A percentile compares a stretch with the other conserved stretches of the same genome.
phyloP scores from a whole-genome alignment of 2,797 vertebrate genomes.

The Peromyscus melanophrys region DNA sequence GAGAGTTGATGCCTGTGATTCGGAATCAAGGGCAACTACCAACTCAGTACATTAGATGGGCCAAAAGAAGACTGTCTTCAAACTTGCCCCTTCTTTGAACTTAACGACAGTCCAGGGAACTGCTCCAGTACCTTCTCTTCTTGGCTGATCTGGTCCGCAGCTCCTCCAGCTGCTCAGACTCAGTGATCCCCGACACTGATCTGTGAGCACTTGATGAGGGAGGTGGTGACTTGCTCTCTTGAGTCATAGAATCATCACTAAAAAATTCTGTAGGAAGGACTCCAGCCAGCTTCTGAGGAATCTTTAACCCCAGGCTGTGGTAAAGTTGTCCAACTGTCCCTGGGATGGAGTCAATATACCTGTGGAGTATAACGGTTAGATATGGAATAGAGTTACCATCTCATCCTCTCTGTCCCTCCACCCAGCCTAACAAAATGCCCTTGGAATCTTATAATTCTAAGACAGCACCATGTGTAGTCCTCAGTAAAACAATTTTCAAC shows the following conservation, averaged over 20 bases:
- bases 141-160: slow-evolving; percentile 93
- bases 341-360: slow-evolving; percentile 93
- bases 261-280: slow-evolving; percentile 96
- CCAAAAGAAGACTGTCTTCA: slow-evolving; percentile 18
- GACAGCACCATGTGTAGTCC: not conserved
- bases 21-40: not conserved
- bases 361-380: slow-evolving; percentile 77
- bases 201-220: slow-evolving; percentile 85
- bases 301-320: slow-evolving; percentile 94
- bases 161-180: slow-evolving; percentile 91
- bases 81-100: not conserved
- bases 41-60: not conserved
- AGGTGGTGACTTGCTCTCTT: slow-evolving; percentile 92
- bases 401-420: not conserved
- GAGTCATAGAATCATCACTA: slow-evolving; percentile 95
- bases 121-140: slow-evolving; percentile 91
- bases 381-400: not conserved
- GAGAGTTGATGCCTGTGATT: not conserved
- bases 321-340: slow-evolving; percentile 94
- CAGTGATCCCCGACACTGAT: slow-evolving; percentile 80
- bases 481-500: not conserved
- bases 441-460: not conserved
- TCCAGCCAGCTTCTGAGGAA: slow-evolving; percentile 93
- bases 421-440: not conserved
- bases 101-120: not conserved